Evolutionary conservation across 2,113 vertebrate species (phyloP).

Genomic region (Upupa epops): DNA sequence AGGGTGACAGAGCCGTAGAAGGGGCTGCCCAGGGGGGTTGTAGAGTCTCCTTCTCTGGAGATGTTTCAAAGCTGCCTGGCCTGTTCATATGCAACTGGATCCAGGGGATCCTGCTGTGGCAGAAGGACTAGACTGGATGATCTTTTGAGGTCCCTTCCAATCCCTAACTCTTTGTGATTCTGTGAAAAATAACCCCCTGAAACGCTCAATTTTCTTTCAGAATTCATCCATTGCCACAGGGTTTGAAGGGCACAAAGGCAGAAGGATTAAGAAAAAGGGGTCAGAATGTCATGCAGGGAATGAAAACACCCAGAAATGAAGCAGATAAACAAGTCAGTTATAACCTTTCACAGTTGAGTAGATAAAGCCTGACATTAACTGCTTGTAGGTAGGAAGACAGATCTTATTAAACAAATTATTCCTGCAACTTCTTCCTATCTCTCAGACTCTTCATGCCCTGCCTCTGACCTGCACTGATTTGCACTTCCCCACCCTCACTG

Average conservation of each 20-base stretch:
- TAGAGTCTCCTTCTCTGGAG: no score
- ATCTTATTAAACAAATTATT: not conserved
- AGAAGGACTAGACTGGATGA: no score
- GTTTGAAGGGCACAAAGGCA: not conserved
- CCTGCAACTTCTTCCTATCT: not conserved
- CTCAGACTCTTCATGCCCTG: not conserved
- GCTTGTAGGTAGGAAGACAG: not conserved
- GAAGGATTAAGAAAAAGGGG: not conserved
- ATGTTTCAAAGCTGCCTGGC: no score
- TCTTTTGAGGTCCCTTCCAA: no score
- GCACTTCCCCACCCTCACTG: not conserved
- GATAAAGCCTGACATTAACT: not conserved
- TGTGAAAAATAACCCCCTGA: not conserved
- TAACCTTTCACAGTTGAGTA: not conserved
- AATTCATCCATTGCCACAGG: not conserved
- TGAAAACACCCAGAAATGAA: not conserved
- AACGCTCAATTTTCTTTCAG: not conserved
- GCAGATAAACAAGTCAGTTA: slow-evolving; percentile 6
- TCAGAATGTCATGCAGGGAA: not conserved
- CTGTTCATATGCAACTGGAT: no score
- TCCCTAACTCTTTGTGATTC: no score
- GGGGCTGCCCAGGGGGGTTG: no score
- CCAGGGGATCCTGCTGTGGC: no score
- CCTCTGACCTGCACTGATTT: not conserved
- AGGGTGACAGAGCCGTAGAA: no score